Evolutionary conservation across 2,113 vertebrate genomes (phyloP), one percentile per base, ranked within the genome.

Genomic region (Chaetodon auriga): DNA sequence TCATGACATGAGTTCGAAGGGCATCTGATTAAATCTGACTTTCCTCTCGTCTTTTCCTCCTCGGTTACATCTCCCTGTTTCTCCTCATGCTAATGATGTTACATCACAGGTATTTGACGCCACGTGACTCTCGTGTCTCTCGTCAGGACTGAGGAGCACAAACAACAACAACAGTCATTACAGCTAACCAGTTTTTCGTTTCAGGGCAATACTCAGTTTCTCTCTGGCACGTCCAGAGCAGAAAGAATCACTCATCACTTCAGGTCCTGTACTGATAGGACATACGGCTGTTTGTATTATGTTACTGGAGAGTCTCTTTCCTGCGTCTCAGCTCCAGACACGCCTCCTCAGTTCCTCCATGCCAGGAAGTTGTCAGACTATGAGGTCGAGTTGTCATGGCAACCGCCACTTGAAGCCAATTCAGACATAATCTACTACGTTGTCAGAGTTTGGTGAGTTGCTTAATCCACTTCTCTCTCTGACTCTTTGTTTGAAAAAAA

Each of bases 391-490:
- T 96, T 99, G 96, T 98, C 97, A 92, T 99, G 98, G 98, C 91
- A 96, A 94, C 96, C 97, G 77, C 97, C 97, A 0, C 64, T 94
- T 66, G 95, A 98, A 93, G 96, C 97, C 95, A 99, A 98, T 95
- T 97, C 97, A 94, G 96, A 98, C 92, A 97, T 99, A 83, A 96
- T 98, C 84, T 97, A 97, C 96, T 99, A 99, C 93, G 92, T 93
- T 87, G 95, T 99, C 90, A 95, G 95, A 66, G 92, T 99, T 90
- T 99, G 98, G 98, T 99, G 96, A 97, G 97, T 95, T 88, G 41
- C 9, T 35, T 48, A 38, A 65, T 65, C 9, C n/a, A 25, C 54
- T 35, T 66, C 16, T 41, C 16, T 41, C 5, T 11, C 6, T 86
- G 48, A 57, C 45, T 49, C 7, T 18, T 2, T 65, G 9, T 41